Evolutionary conservation across 2,113 vertebrate genomes (phyloP).

Genomic region (Seriola dumerili): DNA sequence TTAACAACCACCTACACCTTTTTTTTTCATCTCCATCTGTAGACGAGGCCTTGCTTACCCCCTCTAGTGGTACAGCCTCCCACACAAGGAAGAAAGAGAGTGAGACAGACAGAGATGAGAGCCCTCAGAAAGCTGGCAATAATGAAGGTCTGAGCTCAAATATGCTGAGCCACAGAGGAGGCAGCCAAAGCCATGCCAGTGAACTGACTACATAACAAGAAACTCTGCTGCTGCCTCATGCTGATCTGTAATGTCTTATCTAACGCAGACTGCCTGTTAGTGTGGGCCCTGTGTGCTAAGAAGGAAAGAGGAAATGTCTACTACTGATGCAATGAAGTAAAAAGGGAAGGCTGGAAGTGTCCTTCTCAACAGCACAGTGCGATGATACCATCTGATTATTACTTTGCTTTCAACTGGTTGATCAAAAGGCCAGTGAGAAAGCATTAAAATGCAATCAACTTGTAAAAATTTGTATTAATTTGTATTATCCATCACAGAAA

Average conservation of each 20-base stretch:
- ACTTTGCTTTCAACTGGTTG: slow-evolving; percentile 24
- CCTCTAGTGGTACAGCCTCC: slow-evolving; percentile 68
- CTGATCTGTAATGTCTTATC: slow-evolving; percentile 48
- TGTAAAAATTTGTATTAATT: not conserved
- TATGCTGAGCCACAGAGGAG: slow-evolving; percentile 78
- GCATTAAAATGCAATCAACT: not conserved
- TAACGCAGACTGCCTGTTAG: slow-evolving; percentile 31
- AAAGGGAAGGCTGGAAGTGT: slow-evolving; percentile 43
- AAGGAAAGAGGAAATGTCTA: slow-evolving; percentile 54
- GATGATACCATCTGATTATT: not conserved
- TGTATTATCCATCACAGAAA: not conserved
- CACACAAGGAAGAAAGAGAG: slow-evolving; percentile 33
- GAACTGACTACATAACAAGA: slow-evolving; percentile 73
- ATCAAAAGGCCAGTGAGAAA: not conserved
- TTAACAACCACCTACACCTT: slow-evolving; percentile 30
- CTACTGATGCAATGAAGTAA: slow-evolving; percentile 48
- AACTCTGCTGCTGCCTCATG: slow-evolving; percentile 60
- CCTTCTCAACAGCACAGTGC: not conserved
- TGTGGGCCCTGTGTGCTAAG: slow-evolving; percentile 16
- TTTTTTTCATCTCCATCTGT: slow-evolving; percentile 10
- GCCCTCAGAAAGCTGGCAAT: slow-evolving; percentile 78
- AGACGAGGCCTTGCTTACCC: slow-evolving; percentile 15
- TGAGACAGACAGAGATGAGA: slow-evolving; percentile 51
- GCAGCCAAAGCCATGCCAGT: slow-evolving; percentile 76
- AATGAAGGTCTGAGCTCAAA: slow-evolving; percentile 78